Base-by-base conservation (phyloP, 2,113 vertebrate genomes). In the Falco punctatus region DNA sequence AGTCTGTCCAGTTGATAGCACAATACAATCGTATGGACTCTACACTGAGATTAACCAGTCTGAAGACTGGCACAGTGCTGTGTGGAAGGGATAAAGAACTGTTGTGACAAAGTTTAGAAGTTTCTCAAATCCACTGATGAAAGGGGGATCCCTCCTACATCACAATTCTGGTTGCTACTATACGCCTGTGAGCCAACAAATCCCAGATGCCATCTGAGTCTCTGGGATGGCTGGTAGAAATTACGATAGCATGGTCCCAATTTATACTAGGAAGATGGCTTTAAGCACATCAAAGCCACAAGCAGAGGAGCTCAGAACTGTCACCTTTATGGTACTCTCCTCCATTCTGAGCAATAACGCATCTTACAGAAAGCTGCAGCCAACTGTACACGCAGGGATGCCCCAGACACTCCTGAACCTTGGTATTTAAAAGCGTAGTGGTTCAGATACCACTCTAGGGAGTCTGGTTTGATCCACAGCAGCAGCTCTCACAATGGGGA, bases 171-270 rank as follows among this genome's bases (percentile, higher is more conserved):
- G 21, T 26, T 66, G 49, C 12, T 30, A 5, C 58, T 73, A 9
- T 12, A 15, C 16, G 28, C 33, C 44, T 69, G 42, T 7, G n/a
- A 85, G 71, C 59, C 55, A 27, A 46, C 40, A 64, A 22, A 23
- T 79, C 33, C 22, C 44, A 9, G 4, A 27, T 77, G 52, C 70
- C 24, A n/a, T 11, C 33, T 14, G 23, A 81, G 20, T 11, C 44
- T 57, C 46, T 32, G 52, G 30, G 38, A 91, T 5, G 17, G 48
- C 61, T 78, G 38, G 48, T 7, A 51, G 26, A 54, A 91, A 71
- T 67, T 6, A 35, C 0, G 2, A 52, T 11, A 87, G 6, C n/a
- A 20, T 1, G 9, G 52, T 38, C 38, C 59, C 26, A 17, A 0
- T 42, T 62, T 42, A 19, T 11, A 40, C 18, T 1, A 33, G 20